These are phyloP conservation scores for Aulostomus chinensis DNA, from an alignment of 2,797 vertebrate species.

Conservation along the genomic window DNA sequence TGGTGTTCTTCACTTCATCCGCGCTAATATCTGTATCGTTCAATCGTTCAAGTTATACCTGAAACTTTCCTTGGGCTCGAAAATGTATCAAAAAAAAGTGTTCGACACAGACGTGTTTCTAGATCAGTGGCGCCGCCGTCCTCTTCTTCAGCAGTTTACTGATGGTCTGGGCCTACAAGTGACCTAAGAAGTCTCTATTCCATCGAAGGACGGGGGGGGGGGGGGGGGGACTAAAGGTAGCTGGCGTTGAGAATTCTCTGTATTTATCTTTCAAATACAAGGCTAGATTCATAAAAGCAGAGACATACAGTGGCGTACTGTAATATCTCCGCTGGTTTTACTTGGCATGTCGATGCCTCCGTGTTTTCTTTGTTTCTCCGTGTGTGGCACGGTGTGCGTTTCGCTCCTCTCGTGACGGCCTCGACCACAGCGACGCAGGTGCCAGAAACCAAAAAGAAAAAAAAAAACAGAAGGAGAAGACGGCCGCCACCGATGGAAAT, in stretches of 20 bases:
- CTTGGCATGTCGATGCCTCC: constrained; percentile 48
- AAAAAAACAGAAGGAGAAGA: constrained; percentile 15
- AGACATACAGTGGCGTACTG: constrained; percentile 21
- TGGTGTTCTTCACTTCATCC: too few species aligned
- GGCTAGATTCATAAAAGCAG: constrained; percentile 52
- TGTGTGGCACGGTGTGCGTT: constrained; percentile 60
- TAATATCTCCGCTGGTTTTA: constrained; percentile 56
- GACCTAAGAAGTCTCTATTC: too few species aligned
- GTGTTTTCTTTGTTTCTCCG: constrained; percentile 41
- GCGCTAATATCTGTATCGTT: too few species aligned
- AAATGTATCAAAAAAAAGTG: too few species aligned
- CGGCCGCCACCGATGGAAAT: constrained; percentile 49
- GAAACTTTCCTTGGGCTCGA: too few species aligned
- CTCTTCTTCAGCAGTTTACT: too few species aligned
- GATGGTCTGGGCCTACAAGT: too few species aligned
- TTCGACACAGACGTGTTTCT: too few species aligned
- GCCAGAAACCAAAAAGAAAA: constrained; percentile 23
- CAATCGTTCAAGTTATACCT: too few species aligned
- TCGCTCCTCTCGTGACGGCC: constrained; percentile 33
- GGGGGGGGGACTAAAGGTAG: not conserved
- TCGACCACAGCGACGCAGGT: constrained; percentile 65
- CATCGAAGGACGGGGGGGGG: not conserved
- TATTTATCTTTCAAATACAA: constrained; percentile 64
- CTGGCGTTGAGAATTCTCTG: constrained; percentile 27
- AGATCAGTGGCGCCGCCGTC: too few species aligned